Evolutionary conservation across 1,140 invertebrate species (phyloP), one percentile per base, ranked within the genome.

Genomic region (Ips typographus): DNA sequence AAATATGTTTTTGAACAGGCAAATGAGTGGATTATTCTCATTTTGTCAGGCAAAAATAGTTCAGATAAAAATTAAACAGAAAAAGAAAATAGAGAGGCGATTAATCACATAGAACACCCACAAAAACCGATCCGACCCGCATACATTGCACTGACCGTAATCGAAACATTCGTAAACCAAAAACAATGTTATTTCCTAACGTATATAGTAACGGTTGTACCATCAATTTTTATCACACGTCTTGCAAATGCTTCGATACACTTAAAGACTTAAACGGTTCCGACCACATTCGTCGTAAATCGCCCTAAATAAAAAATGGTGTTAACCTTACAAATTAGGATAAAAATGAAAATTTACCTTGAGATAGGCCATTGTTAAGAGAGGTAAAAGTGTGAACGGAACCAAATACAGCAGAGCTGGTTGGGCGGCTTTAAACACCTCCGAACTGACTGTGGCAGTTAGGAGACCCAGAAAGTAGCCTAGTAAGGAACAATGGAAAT

Each of bases 401-500:
- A 98, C 96, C 73, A 98, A 88, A 85, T 98, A 98, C 40, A 98
- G 86, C 74, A 98, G 87, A 62, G 96, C 96, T 67, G 96, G 96
- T 83, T 98, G 96, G 56, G 96, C 96, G 71, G 95, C 95, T 86
- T 96, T 96, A 84, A 98, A 98, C 75, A 98, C 90, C 85, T 98
- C 96, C 8, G 94, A 96, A 74, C 94, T 97, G 67, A 98, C 94
- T 40, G 96, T 98, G 60, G 96, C 96, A 77, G 96, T 98, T 78
- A 98, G 85, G 77, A 98, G 85, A 72, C 96, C 96, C 83, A 98
- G 85, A 84, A 98, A 98, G 84, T 98, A 98, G 72, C 96, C 96
- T 79, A 98, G 90, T 76, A 98, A 87, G 74, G 96, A 98, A 86
- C 96, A 98, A 85, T 98, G 96, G 87, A 98, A 98, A 85, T 98